Evolutionary conservation across 2,888 invertebrate species (phyloP), one percentile per base, ranked within the genome.

Genomic region (Yponomeuta cagnagella): DNA sequence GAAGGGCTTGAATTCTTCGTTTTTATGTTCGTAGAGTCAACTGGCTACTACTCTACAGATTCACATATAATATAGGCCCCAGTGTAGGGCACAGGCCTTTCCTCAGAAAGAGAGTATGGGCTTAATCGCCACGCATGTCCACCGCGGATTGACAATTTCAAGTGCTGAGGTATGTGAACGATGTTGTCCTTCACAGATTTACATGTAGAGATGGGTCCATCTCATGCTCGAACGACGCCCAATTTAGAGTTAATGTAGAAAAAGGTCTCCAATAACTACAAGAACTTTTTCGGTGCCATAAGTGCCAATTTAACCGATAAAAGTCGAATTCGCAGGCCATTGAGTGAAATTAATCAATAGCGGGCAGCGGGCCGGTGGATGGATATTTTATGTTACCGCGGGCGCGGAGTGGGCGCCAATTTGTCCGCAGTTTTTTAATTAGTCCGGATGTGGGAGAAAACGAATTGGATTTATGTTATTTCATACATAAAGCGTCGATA

Each of bases 371-470:
- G 83, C 84, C 86, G 85, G 82, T 83, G 82, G 84, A 90, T 88
- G 88, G 89, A 88, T 90, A 88, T 89, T 89, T 90, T 87, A 88
- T 89, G 88, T 88, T 87, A 88, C 88, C 88, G 86, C 84, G 87
- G 89, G 87, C 88, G 87, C 82, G 78, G 83, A 84, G 88, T 85
- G 87, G 85, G 80, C 83, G 81, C 85, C 89, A 89, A 89, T 90
- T 89, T 89, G 90, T 86, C 89, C 89, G 87, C 90, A 90, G 86
- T 88, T 90, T 89, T 89, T 90, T 90, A 90, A 90, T 90, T 90
- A 89, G 86, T 86, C 87, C 85, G 86, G 83, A 89, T 89, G 87
- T 82, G 86, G 84, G 88, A 84, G 86, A 82, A 85, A 87, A 83
- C 87, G 83, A 87, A 89, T 86, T 87, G 86, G 82, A 83, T 87